Conservation (phyloP, 2,888 invertebrate genomes). For the Drosophila pseudotalamancana region DNA sequence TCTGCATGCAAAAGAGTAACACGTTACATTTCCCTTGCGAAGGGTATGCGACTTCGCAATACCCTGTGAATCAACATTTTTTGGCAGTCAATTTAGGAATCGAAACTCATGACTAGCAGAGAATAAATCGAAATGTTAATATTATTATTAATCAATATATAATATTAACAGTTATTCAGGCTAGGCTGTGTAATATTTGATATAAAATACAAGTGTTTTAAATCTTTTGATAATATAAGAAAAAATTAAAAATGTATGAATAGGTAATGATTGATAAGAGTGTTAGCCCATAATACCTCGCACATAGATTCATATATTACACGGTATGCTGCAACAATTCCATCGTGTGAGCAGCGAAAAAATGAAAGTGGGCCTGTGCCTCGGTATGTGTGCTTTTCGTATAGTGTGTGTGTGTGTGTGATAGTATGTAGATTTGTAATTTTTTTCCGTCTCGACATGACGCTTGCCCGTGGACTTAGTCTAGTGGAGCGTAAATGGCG, state of each 20-base stretch:
- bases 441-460: slow-evolving; percentile 9
- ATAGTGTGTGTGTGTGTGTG: slow-evolving; percentile 5
- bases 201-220: too few relatives aligned
- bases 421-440: slow-evolving; percentile 1
- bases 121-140: too few relatives aligned
- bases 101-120: too few relatives aligned
- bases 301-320: not conserved
- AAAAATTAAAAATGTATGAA: too few relatives aligned
- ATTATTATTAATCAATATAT: too few relatives aligned
- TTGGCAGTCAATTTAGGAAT: too few relatives aligned
- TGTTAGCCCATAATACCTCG: not conserved
- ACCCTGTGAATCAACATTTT: slow-evolving; percentile 12
- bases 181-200: too few relatives aligned
- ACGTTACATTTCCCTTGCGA: not conserved
- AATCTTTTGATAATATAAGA: too few relatives aligned
- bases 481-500: slow-evolving; percentile 39
- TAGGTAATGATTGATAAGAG: too few relatives aligned
- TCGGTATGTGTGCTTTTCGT: not conserved
- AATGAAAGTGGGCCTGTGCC: not conserved
- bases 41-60: not conserved
- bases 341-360: slow-evolving; percentile 13
- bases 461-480: slow-evolving; percentile 8
- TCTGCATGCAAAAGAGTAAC: not conserved
- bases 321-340: slow-evolving; percentile 7
- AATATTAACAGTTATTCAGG: too few relatives aligned